phyloP scores from a whole-genome alignment of 2,888 invertebrate genomes.

The Hypomecis atomaria region DNA sequence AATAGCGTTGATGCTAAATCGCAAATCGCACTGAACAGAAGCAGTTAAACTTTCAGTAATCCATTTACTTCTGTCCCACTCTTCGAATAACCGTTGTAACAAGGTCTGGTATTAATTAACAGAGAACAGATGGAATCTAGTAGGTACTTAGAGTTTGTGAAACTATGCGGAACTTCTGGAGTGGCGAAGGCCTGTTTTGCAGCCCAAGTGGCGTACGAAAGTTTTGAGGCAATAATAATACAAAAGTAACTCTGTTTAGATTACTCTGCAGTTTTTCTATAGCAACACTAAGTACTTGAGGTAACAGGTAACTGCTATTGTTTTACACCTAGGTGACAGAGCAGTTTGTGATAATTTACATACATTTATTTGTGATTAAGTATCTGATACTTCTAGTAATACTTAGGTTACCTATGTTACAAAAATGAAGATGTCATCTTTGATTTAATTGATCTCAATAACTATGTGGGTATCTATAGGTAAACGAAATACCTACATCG shows the following conservation, averaged over 20 bases:
- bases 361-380: too few species aligned
- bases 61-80: background rate
- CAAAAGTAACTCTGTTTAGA: background rate
- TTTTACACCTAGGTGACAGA: too few species aligned
- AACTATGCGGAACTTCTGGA: constrained; percentile 13
- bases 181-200: constrained; percentile 7
- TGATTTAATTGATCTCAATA: too few species aligned
- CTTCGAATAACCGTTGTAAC: constrained; percentile 11
- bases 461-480: too few species aligned
- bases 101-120: constrained; percentile 17
- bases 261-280: background rate
- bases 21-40: background rate
- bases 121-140: constrained; percentile 4
- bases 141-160: constrained; percentile 2
- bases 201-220: constrained; percentile 1
- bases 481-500: too few species aligned
- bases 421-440: too few species aligned
- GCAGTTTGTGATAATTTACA: too few species aligned
- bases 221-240: background rate
- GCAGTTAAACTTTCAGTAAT: background rate
- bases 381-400: too few species aligned
- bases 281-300: too few species aligned
- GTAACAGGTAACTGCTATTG: too few species aligned
- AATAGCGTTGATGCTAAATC: too few species aligned
- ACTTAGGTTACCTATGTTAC: too few species aligned